Conservation (phyloP, 2,797 vertebrate species). For the Myotis pilosus region DNA sequence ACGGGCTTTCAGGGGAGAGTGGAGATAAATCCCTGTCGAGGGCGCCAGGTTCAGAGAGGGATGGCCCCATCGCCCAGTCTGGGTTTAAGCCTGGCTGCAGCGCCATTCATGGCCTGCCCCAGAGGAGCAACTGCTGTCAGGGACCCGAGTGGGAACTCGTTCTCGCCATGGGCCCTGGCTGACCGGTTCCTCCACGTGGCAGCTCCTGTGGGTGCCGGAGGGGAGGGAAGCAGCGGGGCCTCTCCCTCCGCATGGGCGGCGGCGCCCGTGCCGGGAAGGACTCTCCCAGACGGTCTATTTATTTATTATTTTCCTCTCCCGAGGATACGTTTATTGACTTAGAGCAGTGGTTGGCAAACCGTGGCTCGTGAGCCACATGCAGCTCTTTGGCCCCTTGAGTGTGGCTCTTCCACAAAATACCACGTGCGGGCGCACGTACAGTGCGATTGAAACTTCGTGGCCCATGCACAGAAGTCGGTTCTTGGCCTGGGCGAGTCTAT, state of each 20-base stretch:
- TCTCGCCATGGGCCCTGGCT: neutral
- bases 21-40: neutral
- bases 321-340: no score
- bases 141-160: neutral
- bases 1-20: neutral
- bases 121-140: rapidly evolving
- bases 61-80: rapidly evolving
- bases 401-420: no score
- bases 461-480: no score
- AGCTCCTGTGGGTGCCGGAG: neutral
- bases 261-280: rapidly evolving
- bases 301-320: no score
- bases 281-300: neutral
- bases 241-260: no score
- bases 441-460: no score
- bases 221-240: neutral
- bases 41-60: neutral
- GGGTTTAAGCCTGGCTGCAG: neutral
- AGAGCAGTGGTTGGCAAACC: no score
- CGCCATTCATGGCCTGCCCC: rapidly evolving
- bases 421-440: no score
- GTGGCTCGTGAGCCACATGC: no score
- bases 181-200: rapidly evolving
- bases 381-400: no score
- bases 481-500: no score